Conservation (phyloP, 2,888 invertebrate genomes). For the Xylocampa areola region DNA sequence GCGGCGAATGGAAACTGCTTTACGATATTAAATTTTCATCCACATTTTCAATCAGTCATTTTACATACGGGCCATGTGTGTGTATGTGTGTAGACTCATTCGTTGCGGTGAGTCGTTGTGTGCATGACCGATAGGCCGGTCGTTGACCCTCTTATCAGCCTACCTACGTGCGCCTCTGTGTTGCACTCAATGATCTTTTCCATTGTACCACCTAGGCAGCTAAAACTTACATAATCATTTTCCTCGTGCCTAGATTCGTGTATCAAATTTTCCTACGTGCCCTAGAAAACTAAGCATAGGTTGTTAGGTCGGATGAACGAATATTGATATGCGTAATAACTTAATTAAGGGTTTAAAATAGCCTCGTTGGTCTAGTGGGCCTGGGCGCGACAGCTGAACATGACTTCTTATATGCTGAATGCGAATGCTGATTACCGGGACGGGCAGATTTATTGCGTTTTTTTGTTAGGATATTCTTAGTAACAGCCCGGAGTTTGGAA, state of each 20-base stretch:
- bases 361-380: too few species aligned
- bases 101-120: constrained; percentile 52
- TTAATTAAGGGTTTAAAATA: not conserved
- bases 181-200: constrained; percentile 53
- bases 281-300: constrained; percentile 9
- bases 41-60: constrained; percentile 57
- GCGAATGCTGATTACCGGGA: too few species aligned
- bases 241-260: constrained; percentile 10
- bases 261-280: constrained; percentile 25
- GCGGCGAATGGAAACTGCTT: constrained; percentile 42
- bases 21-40: constrained; percentile 58
- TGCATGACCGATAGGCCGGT: constrained; percentile 82
- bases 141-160: constrained; percentile 74
- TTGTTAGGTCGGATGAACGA: constrained; percentile 9
- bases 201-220: constrained; percentile 16
- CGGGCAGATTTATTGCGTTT: too few species aligned
- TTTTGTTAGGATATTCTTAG: too few species aligned
- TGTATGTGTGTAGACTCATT: constrained; percentile 54
- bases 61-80: constrained; percentile 36
- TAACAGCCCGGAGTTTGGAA: too few species aligned
- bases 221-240: constrained; percentile 24
- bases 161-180: constrained; percentile 62
- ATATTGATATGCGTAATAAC: constrained; percentile 24
- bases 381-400: too few species aligned
- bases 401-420: too few species aligned